phyloP scores from a whole-genome alignment of 2,888 invertebrate genomes.

The Hecatera dysodea region DNA sequence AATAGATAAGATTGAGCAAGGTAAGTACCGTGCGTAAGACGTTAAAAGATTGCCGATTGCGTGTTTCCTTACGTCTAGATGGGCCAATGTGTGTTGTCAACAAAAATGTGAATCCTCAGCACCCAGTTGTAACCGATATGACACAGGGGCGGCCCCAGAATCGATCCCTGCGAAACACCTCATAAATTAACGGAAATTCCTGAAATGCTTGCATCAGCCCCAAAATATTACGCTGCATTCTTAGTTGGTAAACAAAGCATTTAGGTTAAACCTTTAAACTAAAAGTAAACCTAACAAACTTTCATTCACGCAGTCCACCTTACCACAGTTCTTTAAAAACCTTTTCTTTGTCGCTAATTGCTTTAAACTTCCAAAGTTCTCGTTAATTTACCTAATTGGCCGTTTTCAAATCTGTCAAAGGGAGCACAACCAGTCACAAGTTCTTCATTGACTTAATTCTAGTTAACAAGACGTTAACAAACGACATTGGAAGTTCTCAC shows the following conservation, averaged over 20 bases:
- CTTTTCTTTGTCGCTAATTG: constrained; percentile 46
- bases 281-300: constrained; percentile 13
- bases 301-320: neutral
- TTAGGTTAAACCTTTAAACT: neutral
- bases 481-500: constrained; percentile 55
- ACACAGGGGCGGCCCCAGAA: too few species aligned
- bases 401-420: constrained; percentile 47
- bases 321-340: constrained; percentile 35
- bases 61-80: too few species aligned
- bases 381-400: constrained; percentile 49
- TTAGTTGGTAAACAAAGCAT: neutral
- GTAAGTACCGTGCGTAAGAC: too few species aligned
- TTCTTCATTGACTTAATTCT: constrained; percentile 54
- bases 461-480: constrained; percentile 64
- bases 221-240: too few species aligned
- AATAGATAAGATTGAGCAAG: too few species aligned
- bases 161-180: too few species aligned
- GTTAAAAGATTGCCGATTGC: too few species aligned
- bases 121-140: too few species aligned
- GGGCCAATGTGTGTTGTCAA: too few species aligned
- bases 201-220: too few species aligned
- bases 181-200: too few species aligned
- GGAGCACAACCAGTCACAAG: constrained; percentile 39
- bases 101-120: too few species aligned
- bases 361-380: constrained; percentile 36